Evolutionary conservation across 2,113 vertebrate genomes (phyloP), one percentile per base, ranked within the genome.

Genomic region (Erythrocercus mccallii): DNA sequence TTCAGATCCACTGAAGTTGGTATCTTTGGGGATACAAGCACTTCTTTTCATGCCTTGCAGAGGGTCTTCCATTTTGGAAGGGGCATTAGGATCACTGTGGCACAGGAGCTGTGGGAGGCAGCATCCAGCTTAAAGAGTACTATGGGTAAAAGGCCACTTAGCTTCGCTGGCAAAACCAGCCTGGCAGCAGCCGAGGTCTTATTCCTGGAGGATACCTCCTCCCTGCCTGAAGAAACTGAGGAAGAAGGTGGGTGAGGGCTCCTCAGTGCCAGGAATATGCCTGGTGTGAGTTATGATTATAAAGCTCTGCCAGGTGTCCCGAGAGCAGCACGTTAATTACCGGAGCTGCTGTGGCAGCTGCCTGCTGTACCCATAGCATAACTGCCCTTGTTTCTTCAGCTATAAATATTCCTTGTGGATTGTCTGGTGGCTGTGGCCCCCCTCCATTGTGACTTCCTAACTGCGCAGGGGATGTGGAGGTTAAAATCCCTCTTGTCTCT

Each of bases 351-450:
- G 93, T 88, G 93, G 90, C 88, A 92, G 93, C 94, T 93, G 88
- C 94, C 90, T 38, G 58, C 71, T 88, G 88, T 71, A 68, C 69
- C 84, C 79, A 8, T 22, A 77, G 71, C 8, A 3, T 66, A 88
- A 81, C 86, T 71, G 57, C 82, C 93, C 92, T 86, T 90, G 60
- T 92, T 95, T 80, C 93, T 87, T 88, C 79, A 56, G 78, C 95
- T 85, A 79, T 79, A 96, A 96, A 95, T 90, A 92, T 42, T 92
- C 80, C 92, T 91, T 57, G 48, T 71, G 76, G 60, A 38, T 60
- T 90, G 69, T 78, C 86, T 95, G 92, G 61, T 18, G 1, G 40
- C 81, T 88, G 37, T 81, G 47, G 81, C 64, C 44, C 93, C 53
- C 72, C 61, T 86, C 72, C 5, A 4, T 81, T 90, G 86, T 84